Percentiles rank a stretch among this genome's conserved stretches.
phyloP scores from a whole-genome alignment of 2,888 invertebrate genomes.

The Amblyteles armatorius region DNA sequence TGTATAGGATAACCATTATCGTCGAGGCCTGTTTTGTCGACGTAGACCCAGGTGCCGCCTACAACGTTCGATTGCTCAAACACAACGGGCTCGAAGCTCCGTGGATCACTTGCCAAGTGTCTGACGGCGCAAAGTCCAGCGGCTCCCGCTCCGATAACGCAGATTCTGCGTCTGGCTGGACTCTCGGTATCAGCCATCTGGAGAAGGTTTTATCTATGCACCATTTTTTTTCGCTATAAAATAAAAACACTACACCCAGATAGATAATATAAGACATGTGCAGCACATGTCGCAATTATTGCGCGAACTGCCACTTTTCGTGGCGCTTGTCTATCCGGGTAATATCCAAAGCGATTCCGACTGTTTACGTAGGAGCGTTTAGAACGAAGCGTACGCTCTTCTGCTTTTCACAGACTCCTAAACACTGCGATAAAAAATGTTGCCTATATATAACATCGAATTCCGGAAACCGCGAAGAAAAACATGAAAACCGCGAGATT shows the following conservation, averaged over 20 bases:
- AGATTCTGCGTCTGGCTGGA: slow-evolving; percentile 83
- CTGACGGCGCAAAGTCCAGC: slow-evolving; percentile 89
- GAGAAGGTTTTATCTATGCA: slow-evolving; percentile 18
- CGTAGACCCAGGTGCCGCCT: slow-evolving; percentile 94
- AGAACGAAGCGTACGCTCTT: background rate
- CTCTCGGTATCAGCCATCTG: slow-evolving; percentile 49
- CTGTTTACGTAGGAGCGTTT: background rate
- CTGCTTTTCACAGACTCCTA: background rate
- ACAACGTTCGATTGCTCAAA: slow-evolving; percentile 89
- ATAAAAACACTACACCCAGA: background rate
- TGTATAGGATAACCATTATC: slow-evolving; percentile 89
- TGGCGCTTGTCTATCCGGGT: too few relatives aligned
- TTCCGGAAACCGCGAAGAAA: slow-evolving; percentile 59
- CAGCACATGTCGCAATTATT: too few relatives aligned
- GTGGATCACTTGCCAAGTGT: slow-evolving; percentile 86
- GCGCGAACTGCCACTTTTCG: too few relatives aligned
- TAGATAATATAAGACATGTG: too few relatives aligned
- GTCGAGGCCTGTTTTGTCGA: slow-evolving; percentile 88
- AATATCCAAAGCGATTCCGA: background rate
- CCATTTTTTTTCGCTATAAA: slow-evolving; percentile 1
- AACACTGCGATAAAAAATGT: background rate
- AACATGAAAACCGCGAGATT: slow-evolving; percentile 60
- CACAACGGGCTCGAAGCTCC: slow-evolving; percentile 86
- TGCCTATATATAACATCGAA: slow-evolving; percentile 21
- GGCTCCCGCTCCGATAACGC: slow-evolving; percentile 92